Evolutionary conservation across 2,113 vertebrate genomes (phyloP).

Genomic region (Hemiscyllium ocellatum): DNA sequence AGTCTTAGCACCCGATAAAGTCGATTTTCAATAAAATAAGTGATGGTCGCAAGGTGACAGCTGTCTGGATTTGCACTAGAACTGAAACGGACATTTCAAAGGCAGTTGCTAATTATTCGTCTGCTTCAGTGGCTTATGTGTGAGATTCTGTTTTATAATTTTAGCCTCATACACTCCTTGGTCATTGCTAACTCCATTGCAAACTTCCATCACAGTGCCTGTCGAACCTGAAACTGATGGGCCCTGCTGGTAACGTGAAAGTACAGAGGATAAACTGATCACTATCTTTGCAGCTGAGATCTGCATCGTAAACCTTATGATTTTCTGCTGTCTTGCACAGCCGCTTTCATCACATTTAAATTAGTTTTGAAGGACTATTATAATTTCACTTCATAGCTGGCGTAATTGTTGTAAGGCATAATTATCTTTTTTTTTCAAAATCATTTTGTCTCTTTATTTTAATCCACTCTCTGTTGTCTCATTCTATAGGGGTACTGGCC

Average conservation of each 20-base stretch:
- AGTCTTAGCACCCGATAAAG: not conserved
- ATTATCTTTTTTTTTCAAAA: constrained; percentile 57
- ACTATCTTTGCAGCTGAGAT: constrained; percentile 60
- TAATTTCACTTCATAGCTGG: constrained; percentile 68
- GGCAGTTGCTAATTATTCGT: constrained; percentile 9
- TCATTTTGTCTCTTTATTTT: constrained; percentile 60
- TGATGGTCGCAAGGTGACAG: not conserved
- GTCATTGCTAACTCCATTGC: constrained; percentile 15
- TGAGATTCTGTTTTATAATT: not conserved
- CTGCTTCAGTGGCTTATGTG: not conserved
- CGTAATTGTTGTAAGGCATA: constrained; percentile 66
- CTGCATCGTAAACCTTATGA: constrained; percentile 63
- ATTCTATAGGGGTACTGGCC: constrained; percentile 40
- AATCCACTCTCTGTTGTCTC: constrained; percentile 55
- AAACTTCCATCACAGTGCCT: constrained; percentile 19
- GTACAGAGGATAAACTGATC: constrained; percentile 47
- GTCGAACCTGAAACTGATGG: constrained; percentile 50
- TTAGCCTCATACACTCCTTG: not conserved
- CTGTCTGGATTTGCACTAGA: not conserved
- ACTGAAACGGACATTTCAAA: constrained; percentile 10
- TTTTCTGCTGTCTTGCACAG: constrained; percentile 68
- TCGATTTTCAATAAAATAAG: not conserved
- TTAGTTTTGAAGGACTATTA: constrained; percentile 66
- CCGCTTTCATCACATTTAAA: constrained; percentile 69
- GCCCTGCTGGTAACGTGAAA: constrained; percentile 47